Evolutionary conservation across 2,888 invertebrate genomes (phyloP).

Genomic region (Phlogophora meticulosa): DNA sequence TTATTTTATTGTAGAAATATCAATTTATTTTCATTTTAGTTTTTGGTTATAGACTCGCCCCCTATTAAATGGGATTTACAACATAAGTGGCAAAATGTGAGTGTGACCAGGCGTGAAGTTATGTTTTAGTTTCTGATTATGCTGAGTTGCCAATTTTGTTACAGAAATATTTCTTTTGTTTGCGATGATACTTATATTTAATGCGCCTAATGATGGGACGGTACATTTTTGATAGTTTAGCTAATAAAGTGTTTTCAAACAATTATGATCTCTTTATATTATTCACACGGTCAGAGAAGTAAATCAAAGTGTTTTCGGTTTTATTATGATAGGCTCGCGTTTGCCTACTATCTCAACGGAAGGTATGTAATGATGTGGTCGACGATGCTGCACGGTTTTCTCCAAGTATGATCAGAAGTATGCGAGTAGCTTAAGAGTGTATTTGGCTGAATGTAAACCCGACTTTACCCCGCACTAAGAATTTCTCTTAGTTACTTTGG

Average conservation of each 20-base stretch:
- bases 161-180: not conserved
- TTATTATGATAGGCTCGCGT: too few species aligned
- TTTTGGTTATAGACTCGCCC: not conserved
- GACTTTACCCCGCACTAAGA: not conserved
- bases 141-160: not conserved
- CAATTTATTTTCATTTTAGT: not conserved
- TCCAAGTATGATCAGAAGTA: not conserved
- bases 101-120: too few species aligned
- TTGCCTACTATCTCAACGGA: too few species aligned
- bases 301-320: not conserved
- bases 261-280: not conserved
- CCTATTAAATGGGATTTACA: too few species aligned
- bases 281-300: not conserved
- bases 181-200: not conserved
- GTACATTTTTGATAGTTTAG: not conserved
- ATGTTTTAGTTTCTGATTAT: too few species aligned
- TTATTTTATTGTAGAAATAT: not conserved
- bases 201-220: not conserved
- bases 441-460: not conserved
- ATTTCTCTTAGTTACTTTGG: not conserved
- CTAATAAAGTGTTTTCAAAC: slow-evolving; percentile 23
- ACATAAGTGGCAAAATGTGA: too few species aligned
- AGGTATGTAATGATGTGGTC: too few species aligned
- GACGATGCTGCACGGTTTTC: too few species aligned
- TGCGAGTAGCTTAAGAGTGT: too few species aligned